Percentiles rank a stretch among this genome's conserved stretches.
Evolutionary conservation across 2,113 vertebrate species (phyloP).

Genomic region (Genyomyrus donnyi): DNA sequence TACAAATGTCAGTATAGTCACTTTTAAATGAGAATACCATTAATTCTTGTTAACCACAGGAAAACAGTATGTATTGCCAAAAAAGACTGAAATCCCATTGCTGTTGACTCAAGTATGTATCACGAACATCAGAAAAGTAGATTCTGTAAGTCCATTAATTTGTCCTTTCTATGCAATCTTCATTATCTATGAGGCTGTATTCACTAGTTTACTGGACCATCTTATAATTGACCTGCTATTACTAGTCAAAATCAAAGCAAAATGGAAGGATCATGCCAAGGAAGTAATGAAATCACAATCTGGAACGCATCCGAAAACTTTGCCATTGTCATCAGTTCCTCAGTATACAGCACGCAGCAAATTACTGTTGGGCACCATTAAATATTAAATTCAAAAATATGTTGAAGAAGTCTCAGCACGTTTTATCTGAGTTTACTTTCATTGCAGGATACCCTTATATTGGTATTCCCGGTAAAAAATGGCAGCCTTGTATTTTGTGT

Average conservation of each 20-base stretch:
- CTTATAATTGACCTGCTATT: conserved; percentile 48
- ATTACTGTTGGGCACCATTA: neutral
- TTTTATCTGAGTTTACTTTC: neutral
- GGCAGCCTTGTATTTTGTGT: neutral
- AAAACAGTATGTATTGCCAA: neutral
- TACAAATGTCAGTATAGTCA: neutral
- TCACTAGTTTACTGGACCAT: conserved; percentile 51
- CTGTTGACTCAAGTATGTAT: conserved; percentile 17
- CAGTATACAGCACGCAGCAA: neutral
- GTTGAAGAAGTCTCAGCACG: neutral
- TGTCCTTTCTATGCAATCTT: conserved; percentile 42
- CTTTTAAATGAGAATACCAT: conserved; percentile 6
- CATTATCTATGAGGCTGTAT: conserved; percentile 50
- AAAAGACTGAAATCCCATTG: neutral
- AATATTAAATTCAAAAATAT: neutral
- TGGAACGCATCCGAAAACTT: conserved; percentile 31
- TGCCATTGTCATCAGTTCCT: neutral
- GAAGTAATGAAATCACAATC: conserved; percentile 22
- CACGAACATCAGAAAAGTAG: conserved; percentile 38
- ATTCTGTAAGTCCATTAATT: conserved; percentile 35
- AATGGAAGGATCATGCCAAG: conserved; percentile 40
- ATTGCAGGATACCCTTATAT: neutral
- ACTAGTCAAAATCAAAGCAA: conserved; percentile 49
- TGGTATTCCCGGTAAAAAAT: neutral
- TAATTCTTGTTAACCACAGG: conserved; percentile 15